Percentiles rank a stretch among this genome's conserved stretches.
Conservation (phyloP, 2,113 vertebrate species). For the Grammomys dolichurus region DNA sequence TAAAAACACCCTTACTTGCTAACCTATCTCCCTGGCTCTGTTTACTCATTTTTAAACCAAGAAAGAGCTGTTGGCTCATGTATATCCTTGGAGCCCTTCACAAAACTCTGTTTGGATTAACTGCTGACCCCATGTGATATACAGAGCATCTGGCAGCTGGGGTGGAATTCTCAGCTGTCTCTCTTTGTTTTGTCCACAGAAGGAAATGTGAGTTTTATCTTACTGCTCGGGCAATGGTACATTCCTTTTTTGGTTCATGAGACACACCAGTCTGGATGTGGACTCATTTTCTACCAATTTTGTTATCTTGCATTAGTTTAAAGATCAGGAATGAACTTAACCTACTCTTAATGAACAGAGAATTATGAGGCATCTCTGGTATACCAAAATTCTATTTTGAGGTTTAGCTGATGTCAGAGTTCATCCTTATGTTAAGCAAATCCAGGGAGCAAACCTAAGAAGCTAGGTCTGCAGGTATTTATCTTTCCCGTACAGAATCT, state of each 20-base stretch:
- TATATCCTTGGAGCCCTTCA: constrained; percentile 24
- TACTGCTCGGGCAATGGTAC: constrained; percentile 29
- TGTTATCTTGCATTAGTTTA: constrained; percentile 67
- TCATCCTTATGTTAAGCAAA: not conserved
- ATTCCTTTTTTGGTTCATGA: constrained; percentile 69
- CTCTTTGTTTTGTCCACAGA: constrained; percentile 78
- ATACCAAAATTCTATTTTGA: not conserved
- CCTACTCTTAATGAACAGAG: not conserved
- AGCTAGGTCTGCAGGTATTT: not conserved
- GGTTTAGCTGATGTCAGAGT: not conserved
- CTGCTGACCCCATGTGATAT: constrained; percentile 57
- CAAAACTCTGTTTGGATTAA: constrained; percentile 70
- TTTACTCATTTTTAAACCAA: constrained; percentile 32
- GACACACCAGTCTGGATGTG: constrained; percentile 38
- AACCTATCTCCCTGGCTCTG: not conserved
- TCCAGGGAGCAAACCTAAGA: not conserved
- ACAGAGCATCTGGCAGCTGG: constrained; percentile 70
- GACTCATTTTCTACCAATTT: constrained; percentile 32
- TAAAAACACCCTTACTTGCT: not conserved
- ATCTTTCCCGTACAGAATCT: not conserved
- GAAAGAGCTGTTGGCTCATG: not conserved
- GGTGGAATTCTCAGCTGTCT: constrained; percentile 78
- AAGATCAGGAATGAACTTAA: constrained; percentile 25
- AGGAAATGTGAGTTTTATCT: constrained; percentile 76
- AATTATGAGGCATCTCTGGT: not conserved